Evolutionary conservation across 2,888 invertebrate genomes (phyloP).

Genomic region (Heteromyza rotundicornis): DNA sequence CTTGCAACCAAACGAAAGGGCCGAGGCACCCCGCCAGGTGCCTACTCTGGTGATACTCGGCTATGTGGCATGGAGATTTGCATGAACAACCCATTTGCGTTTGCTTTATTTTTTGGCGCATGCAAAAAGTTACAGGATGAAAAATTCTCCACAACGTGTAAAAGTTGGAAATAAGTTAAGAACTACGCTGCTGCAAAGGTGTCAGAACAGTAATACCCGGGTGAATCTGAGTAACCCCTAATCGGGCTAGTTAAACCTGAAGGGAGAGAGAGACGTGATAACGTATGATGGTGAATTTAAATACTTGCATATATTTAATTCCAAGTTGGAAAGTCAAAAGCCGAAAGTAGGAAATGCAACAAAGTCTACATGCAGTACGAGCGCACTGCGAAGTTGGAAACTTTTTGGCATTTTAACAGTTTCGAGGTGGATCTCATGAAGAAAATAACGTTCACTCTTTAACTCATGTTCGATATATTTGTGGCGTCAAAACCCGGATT

Average conservation of each 20-base stretch:
- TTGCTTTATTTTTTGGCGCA: not conserved
- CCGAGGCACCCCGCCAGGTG: not conserved
- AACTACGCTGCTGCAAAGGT: not conserved
- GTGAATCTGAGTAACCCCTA: slow-evolving; percentile 16
- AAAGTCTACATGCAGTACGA: no score
- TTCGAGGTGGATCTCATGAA: no score
- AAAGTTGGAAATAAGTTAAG: not conserved
- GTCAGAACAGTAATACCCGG: slow-evolving; percentile 7
- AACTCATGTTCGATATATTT: no score
- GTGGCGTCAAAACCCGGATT: no score
- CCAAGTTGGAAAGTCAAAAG: no score
- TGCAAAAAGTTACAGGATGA: not conserved
- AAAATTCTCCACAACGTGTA: not conserved
- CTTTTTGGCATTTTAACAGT: no score
- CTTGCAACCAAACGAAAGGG: not conserved
- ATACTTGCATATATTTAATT: no score
- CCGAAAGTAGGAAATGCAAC: no score
- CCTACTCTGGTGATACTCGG: no score
- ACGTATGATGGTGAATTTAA: not conserved
- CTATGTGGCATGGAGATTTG: not conserved
- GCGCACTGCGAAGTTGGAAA: no score
- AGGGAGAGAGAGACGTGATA: not conserved
- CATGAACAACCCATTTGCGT: not conserved
- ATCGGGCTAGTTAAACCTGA: slow-evolving; percentile 14
- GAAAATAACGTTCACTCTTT: no score